Evolutionary conservation across 2,113 vertebrate species (phyloP).

Genomic region (Plestiodon gilberti): DNA sequence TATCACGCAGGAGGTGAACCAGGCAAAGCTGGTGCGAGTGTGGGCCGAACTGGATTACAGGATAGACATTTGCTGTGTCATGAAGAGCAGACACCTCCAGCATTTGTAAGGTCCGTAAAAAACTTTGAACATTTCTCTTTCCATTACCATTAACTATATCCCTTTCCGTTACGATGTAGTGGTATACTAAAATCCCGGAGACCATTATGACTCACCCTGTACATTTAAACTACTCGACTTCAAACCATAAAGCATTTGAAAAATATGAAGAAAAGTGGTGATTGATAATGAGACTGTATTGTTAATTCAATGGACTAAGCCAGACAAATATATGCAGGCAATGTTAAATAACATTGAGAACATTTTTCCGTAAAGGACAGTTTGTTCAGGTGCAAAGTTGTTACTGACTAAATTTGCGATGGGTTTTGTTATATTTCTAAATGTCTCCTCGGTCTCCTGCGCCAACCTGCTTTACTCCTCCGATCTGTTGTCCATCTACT

Average conservation of each 20-base stretch:
- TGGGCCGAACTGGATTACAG: too few species aligned
- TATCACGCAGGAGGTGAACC: too few species aligned
- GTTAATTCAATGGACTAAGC: background rate
- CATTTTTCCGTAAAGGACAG: background rate
- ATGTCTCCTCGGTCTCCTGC: conserved; percentile 35
- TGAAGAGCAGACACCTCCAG: too few species aligned
- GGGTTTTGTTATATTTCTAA: conserved; percentile 45
- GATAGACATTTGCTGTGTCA: too few species aligned
- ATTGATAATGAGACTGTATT: background rate
- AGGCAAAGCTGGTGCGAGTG: too few species aligned
- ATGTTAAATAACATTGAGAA: conserved; percentile 26
- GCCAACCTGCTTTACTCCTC: conserved; percentile 76
- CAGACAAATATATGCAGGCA: background rate
- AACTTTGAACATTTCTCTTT: too few species aligned
- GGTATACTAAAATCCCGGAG: too few species aligned
- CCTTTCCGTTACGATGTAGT: too few species aligned
- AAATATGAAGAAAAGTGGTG: conserved; percentile 1
- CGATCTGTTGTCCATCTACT: conserved; percentile 77
- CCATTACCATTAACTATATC: too few species aligned
- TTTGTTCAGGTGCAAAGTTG: background rate
- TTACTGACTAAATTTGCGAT: background rate
- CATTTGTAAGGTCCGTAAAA: too few species aligned
- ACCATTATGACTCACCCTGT: too few species aligned
- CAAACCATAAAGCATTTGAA: background rate
- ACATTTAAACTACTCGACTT: background rate